Base-by-base conservation (phyloP, 2,888 invertebrate genomes). In the Gryllus longicercus region DNA sequence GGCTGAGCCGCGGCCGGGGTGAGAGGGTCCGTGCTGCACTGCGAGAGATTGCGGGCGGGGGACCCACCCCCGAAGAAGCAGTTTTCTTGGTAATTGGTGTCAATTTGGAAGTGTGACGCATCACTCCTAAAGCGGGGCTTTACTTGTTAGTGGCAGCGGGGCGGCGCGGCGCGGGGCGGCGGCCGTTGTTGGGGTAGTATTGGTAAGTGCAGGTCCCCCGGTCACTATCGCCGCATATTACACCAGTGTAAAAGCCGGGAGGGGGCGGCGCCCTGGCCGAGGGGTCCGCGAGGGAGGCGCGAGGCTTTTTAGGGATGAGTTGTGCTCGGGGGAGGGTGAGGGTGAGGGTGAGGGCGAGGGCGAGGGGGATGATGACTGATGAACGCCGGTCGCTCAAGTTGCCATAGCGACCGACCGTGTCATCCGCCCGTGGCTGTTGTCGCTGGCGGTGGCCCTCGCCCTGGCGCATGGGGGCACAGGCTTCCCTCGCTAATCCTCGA, bases 71-170 rank as follows among this genome's bases (percentile, higher is more conserved):
- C 25, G 11, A 1, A 84, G 84, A 86, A 86, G 87, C 86, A 86
- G 89, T 89, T 90, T 90, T 90, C 88, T 90, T 90, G 90, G 90
- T 90, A 90, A 90, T 90, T 90, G 90, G 90, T 90, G 90, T 90
- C 90, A 90, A 90, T 90, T 90, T 90, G 77, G 79, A 23, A 74
- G 80, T 75, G 78, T 79, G 80, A 80, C 90, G 89, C 90, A 89
- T 89, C 89, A 87, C 84, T 87, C 86, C 86, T 86, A 86, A 85
- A 85, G 38, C 51, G 21, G 78, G 51, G 74, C n/a, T 50, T 49
- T 79, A 25, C 74, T 49, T 75, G 21, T 79, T 79, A 63, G 76
- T 76, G 49, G 79, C 23, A 38, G 63, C 63, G n/a, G 4, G 8
- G 63, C 63, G 21, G 51, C 11, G 75, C 76, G 49, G 78, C 2